phyloP scores from a whole-genome alignment of 2,888 invertebrate species.

The Drosophila kambysellisi region DNA sequence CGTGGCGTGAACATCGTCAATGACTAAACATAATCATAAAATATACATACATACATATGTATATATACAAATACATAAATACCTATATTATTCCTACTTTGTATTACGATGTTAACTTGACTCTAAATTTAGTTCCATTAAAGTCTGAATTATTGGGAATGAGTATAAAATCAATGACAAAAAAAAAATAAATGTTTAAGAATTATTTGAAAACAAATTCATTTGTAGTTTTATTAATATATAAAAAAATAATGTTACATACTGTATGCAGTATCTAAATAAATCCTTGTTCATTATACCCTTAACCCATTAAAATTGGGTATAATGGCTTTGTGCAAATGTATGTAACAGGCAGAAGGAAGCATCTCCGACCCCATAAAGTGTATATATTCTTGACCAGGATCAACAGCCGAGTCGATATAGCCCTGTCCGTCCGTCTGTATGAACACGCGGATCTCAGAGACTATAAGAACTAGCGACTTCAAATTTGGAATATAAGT shows the following conservation, averaged over 20 bases:
- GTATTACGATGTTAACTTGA: constrained; percentile 2
- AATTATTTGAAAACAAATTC: not conserved
- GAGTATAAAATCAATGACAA: constrained; percentile 16
- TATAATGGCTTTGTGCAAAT: too few relatives aligned
- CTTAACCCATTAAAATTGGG: too few relatives aligned
- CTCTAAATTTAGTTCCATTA: constrained; percentile 12
- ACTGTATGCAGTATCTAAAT: not conserved
- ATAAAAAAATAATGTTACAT: not conserved
- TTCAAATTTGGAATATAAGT: too few relatives aligned
- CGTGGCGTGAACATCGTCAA: constrained; percentile 32
- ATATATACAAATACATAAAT: not conserved
- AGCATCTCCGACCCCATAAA: too few relatives aligned
- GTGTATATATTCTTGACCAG: too few relatives aligned
- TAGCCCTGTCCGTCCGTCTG: too few relatives aligned
- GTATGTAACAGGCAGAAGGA: too few relatives aligned
- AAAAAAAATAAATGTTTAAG: constrained; percentile 34
- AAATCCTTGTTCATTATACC: too few relatives aligned
- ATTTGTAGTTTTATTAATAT: not conserved
- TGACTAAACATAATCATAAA: constrained; percentile 16
- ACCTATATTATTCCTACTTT: not conserved
- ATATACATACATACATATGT: constrained; percentile 1
- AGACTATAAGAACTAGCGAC: too few relatives aligned
- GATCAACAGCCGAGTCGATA: too few relatives aligned
- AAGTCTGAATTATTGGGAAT: constrained; percentile 50
- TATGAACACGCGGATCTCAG: too few relatives aligned